These are phyloP conservation scores for Anagrus nilaparvatae DNA, from an alignment of 1,140 invertebrate species.

Conservation along the genomic window DNA sequence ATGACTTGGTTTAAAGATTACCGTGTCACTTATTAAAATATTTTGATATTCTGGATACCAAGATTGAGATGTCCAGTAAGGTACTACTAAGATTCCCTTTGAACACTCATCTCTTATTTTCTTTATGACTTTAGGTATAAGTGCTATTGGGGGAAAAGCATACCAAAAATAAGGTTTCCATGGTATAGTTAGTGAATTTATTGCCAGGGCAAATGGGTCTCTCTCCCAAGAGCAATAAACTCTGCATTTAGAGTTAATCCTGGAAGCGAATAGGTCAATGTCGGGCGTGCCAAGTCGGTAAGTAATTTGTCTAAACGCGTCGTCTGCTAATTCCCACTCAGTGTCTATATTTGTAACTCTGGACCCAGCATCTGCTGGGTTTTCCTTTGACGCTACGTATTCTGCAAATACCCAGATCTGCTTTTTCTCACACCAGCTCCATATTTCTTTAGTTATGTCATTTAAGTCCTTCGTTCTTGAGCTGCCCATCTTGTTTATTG, in stretches of 20 bases:
- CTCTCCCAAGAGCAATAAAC: slow-evolving; percentile 21
- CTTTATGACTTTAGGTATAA: slow-evolving; percentile 16
- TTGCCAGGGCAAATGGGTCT: slow-evolving; percentile 17
- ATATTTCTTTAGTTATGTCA: slow-evolving; percentile 17
- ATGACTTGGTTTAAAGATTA: slow-evolving; percentile 11
- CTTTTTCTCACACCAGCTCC: slow-evolving; percentile 18
- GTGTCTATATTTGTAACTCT: slow-evolving; percentile 16
- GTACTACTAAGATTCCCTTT: slow-evolving; percentile 10
- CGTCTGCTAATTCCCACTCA: slow-evolving; percentile 14
- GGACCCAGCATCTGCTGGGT: slow-evolving; percentile 21
- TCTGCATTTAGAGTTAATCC: slow-evolving; percentile 22
- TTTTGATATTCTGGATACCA: too few relatives aligned
- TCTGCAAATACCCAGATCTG: slow-evolving; percentile 16
- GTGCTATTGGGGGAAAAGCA: slow-evolving; percentile 24
- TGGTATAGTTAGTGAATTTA: slow-evolving; percentile 25
- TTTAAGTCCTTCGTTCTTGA: slow-evolving; percentile 14
- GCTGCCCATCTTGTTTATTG: slow-evolving; percentile 20
- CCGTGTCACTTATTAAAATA: background rate
- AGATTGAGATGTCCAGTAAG: slow-evolving; percentile 10
- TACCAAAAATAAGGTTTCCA: slow-evolving; percentile 21
- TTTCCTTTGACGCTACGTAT: slow-evolving; percentile 19
- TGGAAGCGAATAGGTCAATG: slow-evolving; percentile 25
- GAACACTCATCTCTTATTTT: slow-evolving; percentile 18
- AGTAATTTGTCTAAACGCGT: slow-evolving; percentile 15
- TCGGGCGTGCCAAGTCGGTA: slow-evolving; percentile 17